Base-by-base conservation (phyloP, 2,888 invertebrate species). In the Erebia palarica region DNA sequence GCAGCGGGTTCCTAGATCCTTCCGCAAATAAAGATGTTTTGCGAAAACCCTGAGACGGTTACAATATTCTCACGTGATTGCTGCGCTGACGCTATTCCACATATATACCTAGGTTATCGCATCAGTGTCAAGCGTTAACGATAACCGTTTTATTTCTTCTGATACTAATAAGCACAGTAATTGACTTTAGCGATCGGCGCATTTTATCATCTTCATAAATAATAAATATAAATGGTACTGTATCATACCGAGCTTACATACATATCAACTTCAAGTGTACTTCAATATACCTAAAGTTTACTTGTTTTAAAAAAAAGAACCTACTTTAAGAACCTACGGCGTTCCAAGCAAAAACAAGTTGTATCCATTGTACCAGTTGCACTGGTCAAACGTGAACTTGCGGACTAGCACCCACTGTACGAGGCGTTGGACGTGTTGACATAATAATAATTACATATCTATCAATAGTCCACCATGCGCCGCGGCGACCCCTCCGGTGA, bases 401-500 rank as follows among this genome's bases (percentile, higher is more conserved):
- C 51, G 44, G 14, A 27, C 16, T 10, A 49, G n/a, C 10, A 21
- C 18, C n/a, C 21, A 14, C 49, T 42, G 42, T n/a, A 65, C 57
- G 55, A 14, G 18, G 66, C 42, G 44, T 47, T 11, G 68, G 42
- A 68, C 60, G 27, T 60, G 1, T 70, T 70, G 55, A 47, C 16
- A 27, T 49, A 65, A 66, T 44, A 18, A 55, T 55, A 10, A 58
- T 14, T 18, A 61, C 49, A 60, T 60, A 68, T 59, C 65, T 66
- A 70, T 69, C 68, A 65, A 67, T 65, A 68, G 21, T 59, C 61
- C 49, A 64, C 73, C 73, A 68, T 72, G 75, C 57, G 72, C 71
- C 64, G 63, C 16, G 21, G 55, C 76, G 77, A 76, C 78, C 79
- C 77, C 77, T 75, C 77, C 69, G 78, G 70, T 65, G 68, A 75